A percentile compares a stretch with the other conserved stretches of the same genome.
Evolutionary conservation across 2,888 invertebrate genomes (phyloP).

Genomic region (Lymantria dispar): DNA sequence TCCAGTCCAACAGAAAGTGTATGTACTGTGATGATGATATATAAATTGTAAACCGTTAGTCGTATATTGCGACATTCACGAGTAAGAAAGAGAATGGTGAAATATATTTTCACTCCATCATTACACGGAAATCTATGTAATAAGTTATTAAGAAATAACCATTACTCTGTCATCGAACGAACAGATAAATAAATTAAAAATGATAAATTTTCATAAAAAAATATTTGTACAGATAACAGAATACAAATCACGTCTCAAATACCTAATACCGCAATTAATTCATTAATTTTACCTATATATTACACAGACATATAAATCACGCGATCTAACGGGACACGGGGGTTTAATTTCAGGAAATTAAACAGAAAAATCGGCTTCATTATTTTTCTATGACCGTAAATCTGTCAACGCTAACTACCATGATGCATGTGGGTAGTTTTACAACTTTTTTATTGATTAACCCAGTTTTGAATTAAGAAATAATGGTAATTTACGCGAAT

Average conservation of each 20-base stretch:
- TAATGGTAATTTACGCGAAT: neutral
- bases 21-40: too few relatives aligned
- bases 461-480: conserved; percentile 1
- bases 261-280: conserved; percentile 15
- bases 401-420: conserved; percentile 26
- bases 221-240: too few relatives aligned
- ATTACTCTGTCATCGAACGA: too few relatives aligned
- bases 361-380: conserved; percentile 20
- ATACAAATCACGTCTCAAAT: conserved; percentile 9
- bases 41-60: too few relatives aligned
- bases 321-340: conserved; percentile 7
- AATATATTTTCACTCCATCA: too few relatives aligned
- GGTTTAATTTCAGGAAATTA: conserved; percentile 30
- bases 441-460: conserved; percentile 1
- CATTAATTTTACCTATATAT: conserved; percentile 19
- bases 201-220: too few relatives aligned
- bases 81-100: too few relatives aligned
- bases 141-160: too few relatives aligned
- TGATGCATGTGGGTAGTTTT: conserved; percentile 16
- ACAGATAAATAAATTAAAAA: too few relatives aligned
- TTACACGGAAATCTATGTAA: too few relatives aligned
- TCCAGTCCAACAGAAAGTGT: too few relatives aligned
- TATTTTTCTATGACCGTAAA: conserved; percentile 34
- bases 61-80: too few relatives aligned
- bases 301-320: conserved; percentile 25